Evolutionary conservation across 2,113 vertebrate genomes (phyloP).

Genomic region (Sinosuthora webbiana): DNA sequence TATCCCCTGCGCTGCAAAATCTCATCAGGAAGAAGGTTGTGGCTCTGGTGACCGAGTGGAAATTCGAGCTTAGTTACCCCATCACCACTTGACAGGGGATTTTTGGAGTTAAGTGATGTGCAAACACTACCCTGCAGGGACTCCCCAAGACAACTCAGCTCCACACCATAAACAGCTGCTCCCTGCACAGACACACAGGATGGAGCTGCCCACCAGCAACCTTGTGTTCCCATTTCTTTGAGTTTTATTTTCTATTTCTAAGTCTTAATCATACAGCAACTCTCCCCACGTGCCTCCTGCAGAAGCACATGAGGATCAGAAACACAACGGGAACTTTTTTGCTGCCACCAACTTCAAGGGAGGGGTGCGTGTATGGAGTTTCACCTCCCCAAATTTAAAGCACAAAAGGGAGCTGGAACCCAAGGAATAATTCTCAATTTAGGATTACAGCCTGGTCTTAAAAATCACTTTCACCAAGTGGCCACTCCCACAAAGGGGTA

Average conservation of each 20-base stretch:
- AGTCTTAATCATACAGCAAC: not conserved
- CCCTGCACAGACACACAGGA: not conserved
- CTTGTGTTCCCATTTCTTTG: not conserved
- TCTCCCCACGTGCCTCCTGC: rapidly evolving
- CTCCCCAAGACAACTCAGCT: not conserved
- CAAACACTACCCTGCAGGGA: not conserved
- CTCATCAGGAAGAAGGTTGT: not conserved
- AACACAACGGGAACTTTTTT: not conserved
- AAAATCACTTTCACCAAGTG: not conserved
- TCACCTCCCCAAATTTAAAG: not conserved
- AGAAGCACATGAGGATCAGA: not conserved
- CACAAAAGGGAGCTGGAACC: rapidly evolving
- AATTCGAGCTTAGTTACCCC: not conserved
- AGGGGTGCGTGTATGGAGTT: not conserved
- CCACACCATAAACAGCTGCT: not conserved
- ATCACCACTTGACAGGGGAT: not conserved
- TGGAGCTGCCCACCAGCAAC: not conserved
- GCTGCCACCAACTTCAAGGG: not conserved
- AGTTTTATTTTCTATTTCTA: not conserved
- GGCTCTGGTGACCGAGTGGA: not conserved
- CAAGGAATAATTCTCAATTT: not conserved
- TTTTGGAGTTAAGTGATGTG: not conserved
- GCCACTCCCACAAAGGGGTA: not conserved
- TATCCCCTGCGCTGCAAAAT: not conserved
- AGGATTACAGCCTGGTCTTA: not conserved